Base-by-base conservation (phyloP, 1,140 invertebrate species). In the Dreissena rostriformis region DNA sequence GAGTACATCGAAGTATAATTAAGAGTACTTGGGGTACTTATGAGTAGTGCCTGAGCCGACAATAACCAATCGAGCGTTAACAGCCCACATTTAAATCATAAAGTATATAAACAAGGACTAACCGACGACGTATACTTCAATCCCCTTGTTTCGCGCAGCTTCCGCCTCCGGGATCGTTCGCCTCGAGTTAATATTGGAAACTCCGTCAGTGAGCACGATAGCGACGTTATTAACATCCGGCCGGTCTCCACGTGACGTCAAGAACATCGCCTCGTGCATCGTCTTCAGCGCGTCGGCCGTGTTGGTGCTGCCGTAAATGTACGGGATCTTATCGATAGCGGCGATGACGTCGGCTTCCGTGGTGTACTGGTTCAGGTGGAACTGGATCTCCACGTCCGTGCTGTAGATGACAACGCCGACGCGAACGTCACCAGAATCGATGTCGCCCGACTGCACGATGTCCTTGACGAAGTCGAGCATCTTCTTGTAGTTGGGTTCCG, bases 81-180 rank as follows among this genome's bases (percentile, higher is more conserved):
- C n/a, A n/a, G n/a, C n/a, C n/a, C n/a, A n/a, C n/a, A n/a, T n/a
- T n/a, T n/a, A n/a, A n/a, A n/a, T 39, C 39, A 2, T 39, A 39
- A 39, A 39, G 39, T 8, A 39, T 39, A 8, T n/a, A 39, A 39
- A 2, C 2, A 39, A 39, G 4, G 2, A 61, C 57, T 61, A 70
- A 82, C 89, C 90, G 82, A 91, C 86, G 29, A 87, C 91, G 80
- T 91, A 92, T 57, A 92, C 89, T 28, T 89, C 80, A 66, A 90
- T 90, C 14, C 85, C 76, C 22, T 81, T 77, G 17, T 65, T 81
- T 49, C 85, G 78, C 19, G 84, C 87, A 39, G 65, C 63, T 51
- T 85, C 83, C 17, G 90, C 90, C 86, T 91, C 88, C 22, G 89
- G 87, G 52, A 92, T 86, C 11, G 91, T 92, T 52, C 86, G 83